A percentile compares a stretch with the other conserved stretches of the same genome.
phyloP scores from a whole-genome alignment of 2,113 vertebrate genomes.

The Nestor notabilis region DNA sequence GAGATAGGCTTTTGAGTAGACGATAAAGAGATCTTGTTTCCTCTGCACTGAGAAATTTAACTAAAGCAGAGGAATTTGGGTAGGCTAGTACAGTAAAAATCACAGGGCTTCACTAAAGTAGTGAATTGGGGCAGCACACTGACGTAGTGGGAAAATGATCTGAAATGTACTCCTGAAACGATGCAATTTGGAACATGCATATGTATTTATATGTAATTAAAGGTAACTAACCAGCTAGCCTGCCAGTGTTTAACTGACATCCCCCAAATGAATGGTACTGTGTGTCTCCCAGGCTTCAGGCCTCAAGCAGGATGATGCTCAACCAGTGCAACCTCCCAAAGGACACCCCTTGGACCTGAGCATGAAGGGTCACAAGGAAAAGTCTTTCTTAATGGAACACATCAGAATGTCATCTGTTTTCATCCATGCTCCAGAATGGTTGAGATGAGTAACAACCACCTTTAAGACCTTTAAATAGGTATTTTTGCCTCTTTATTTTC shows the following conservation, averaged over 20 bases:
- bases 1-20: background rate
- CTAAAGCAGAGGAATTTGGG: background rate
- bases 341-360: background rate
- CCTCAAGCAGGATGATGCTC: background rate
- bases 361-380: background rate
- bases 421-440: rapidly evolving
- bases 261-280: background rate
- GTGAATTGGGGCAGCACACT: background rate
- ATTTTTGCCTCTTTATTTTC: background rate
- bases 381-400: background rate
- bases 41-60: background rate
- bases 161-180: background rate
- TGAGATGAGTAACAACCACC: background rate
- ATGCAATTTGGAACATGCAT: rapidly evolving
- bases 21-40: constrained; percentile 21
- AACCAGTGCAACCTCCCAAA: background rate
- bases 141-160: rapidly evolving
- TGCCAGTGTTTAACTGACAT: background rate
- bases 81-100: background rate
- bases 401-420: rapidly evolving
- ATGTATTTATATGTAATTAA: background rate
- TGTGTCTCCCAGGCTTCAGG: rapidly evolving
- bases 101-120: background rate
- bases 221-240: background rate
- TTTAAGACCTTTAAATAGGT: too few species aligned